Base-by-base conservation (phyloP, 2,797 vertebrate genomes). In the Philypnodon macrostomus region DNA sequence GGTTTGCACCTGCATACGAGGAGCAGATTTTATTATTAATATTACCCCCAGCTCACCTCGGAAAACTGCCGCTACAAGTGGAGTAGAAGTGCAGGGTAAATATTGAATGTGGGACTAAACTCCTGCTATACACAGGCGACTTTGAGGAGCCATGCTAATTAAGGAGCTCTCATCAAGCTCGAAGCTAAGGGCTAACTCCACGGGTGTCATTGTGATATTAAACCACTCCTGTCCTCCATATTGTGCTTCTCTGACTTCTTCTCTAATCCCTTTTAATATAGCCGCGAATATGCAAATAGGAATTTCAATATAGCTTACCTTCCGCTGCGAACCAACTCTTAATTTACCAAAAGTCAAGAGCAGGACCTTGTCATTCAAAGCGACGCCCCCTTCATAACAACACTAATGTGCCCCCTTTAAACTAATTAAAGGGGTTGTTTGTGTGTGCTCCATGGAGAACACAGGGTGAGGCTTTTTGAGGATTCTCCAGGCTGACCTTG, bases 201-300 rank as follows among this genome's bases (percentile, higher is more conserved):
- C 90, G 85, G 88, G 94, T 94, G 93, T 98, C 94, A 94, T 93
- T 93, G 92, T 91, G 93, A 97, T 98, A 98, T 99, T 98, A 97
- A 98, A 96, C 91, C 93, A 85, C 26, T 77, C n/a, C 83, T 63
- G 76, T 85, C 84, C 80, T 84, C 76, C 69, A 77, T 97, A 94
- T 96, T 95, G 92, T 94, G 92, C 92, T 90, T 90, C 89, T 81
- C 69, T n/a, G n/a, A n/a, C n/a, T n/a, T 89, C 5, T 3, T 18
- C 91, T 92, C 91, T 95, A 94, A 98, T 97, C 94, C 93, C 89
- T 93, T 95, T 97, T 98, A 98, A 98, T 98, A 98, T 95, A 90
- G 90, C 91, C 65, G 93, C 91, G 92, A 92, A 93, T 97, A 97
- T 98, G 94, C 95, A 96, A 98, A 97, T 94, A 87, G 89, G 53